Base-by-base conservation (phyloP, 2,113 vertebrate genomes). In the Boulengeromyrus knoepffleri region DNA sequence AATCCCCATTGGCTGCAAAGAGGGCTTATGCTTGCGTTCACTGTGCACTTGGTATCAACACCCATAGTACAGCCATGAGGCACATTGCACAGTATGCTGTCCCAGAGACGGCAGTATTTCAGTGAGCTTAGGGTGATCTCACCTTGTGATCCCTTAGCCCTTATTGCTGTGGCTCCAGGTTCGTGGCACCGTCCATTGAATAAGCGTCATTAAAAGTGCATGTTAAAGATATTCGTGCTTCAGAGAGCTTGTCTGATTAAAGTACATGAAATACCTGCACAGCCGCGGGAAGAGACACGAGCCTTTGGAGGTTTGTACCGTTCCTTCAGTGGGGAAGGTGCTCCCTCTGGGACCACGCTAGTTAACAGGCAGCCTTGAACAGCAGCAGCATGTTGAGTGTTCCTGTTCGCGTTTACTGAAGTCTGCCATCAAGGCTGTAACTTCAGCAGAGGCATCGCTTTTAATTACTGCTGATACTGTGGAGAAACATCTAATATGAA, bases 401-500 rank as follows among this genome's bases (percentile, higher is more conserved):
- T 95, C 92, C 91, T 88, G 89, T 90, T 90, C 91, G 88, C 80
- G 92, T 96, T 93, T 88, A 91, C 93, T 93, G 94, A 94, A 97
- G 94, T 91, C 90, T 92, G 91, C 88, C 93, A 93, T 96, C 96
- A 96, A 95, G 95, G 96, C 96, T 94, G 95, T 96, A 94, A 95
- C 96, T 95, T 95, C 95, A 97, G 97, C 92, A 92, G 92, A 70
- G 91, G 95, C 96, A 90, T 96, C 95, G 94, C 95, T 97, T 96
- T 96, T 97, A 97, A 98, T 97, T 96, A 97, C 96, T 97, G 97
- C 94, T 97, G 98, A 98, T 97, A 98, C 96, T 95, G 94, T 96
- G 96, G 96, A 97, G 97, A 96, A 97, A 97, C 96, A 96, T 98
- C 97, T 97, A 96, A 97, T 98, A 97, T 98, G 97, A 97, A 97